These are phyloP conservation scores for Zosterops lateralis DNA, from an alignment of 2,113 vertebrate genomes.

Conservation along the genomic window DNA sequence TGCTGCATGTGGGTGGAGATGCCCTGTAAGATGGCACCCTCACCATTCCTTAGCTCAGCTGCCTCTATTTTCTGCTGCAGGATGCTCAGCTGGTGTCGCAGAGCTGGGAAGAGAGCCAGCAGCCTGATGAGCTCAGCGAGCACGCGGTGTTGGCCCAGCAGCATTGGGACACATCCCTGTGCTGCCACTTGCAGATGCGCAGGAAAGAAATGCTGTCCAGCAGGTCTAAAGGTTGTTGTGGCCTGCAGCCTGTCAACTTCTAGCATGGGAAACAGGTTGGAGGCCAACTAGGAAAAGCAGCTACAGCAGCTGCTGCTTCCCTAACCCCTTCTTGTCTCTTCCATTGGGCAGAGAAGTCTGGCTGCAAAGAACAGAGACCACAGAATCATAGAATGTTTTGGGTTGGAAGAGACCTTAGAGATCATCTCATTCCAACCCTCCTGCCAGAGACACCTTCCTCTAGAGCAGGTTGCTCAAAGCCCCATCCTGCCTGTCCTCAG, in stretches of 20 bases:
- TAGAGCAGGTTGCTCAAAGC: background rate
- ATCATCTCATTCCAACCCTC: background rate
- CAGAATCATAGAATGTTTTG: background rate
- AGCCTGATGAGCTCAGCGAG: conserved; percentile 8
- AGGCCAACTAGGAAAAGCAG: background rate
- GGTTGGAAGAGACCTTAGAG: background rate
- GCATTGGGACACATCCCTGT: background rate
- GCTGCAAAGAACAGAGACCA: background rate
- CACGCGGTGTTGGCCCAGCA: fast-evolving
- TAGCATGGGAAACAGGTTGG: background rate
- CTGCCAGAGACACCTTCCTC: background rate
- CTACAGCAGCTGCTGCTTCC: background rate
- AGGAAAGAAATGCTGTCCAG: background rate
- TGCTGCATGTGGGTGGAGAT: background rate
- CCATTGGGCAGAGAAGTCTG: background rate
- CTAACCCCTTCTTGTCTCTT: background rate
- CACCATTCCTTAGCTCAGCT: background rate
- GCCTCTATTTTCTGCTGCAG: conserved; percentile 14
- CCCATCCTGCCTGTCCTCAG: background rate
- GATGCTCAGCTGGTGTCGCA: conserved; percentile 27
- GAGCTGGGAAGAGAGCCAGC: conserved; percentile 52
- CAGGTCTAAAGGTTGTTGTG: background rate
- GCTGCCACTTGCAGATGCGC: fast-evolving
- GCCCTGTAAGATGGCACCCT: background rate
- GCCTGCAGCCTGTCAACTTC: background rate